Base-by-base conservation (phyloP, 2,797 vertebrate genomes). In the Valencia hispanica region DNA sequence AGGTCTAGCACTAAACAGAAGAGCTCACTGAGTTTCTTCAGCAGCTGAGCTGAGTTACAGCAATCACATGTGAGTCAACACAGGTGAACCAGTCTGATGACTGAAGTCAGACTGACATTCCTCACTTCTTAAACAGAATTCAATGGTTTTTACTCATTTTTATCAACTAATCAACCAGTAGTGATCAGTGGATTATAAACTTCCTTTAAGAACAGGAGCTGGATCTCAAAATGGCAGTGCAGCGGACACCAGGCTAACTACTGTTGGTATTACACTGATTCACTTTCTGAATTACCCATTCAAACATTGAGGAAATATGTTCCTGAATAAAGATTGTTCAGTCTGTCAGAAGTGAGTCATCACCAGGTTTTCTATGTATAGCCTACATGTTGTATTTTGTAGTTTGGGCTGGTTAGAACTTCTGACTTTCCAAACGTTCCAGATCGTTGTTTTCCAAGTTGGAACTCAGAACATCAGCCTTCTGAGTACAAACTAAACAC, bases 121-220 rank as follows among this genome's bases (percentile, higher is more conserved):
- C 88, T 77, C 65, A 89, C 87, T 87, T 90, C 75, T 83, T 91
- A 88, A 51, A 20, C 50, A 63, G 32, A 34, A 63, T 63, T 63
- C 18, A 36, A 3, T 34, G 22, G 7, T 63, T 36, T 34, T 34
- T 34, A 36, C 30, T 36, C 2, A 9, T 36, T 63, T 61, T 14
- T 34, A 61, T 32, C 10, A 6, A 8, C 20, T 34, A 20, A 34
- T 1, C 48, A 47, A 47, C 45, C 43, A 43, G 10, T 11, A 92
- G 85, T 90, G 87, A 94, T 89, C 86, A 93, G 88, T 30, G 93
- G 85, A 72, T 77, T 70, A 71, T 82, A 90, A 90, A 93, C 86
- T 84, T 59, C 57, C 57, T 59, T 59, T 59, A 17, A 32, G 57
- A n/a, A 57, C 55, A 30, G 22, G 11, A 55, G 53, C 11, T 15